Evolutionary conservation across 2,797 vertebrate species (phyloP).

Genomic region (Alosa sapidissima): DNA sequence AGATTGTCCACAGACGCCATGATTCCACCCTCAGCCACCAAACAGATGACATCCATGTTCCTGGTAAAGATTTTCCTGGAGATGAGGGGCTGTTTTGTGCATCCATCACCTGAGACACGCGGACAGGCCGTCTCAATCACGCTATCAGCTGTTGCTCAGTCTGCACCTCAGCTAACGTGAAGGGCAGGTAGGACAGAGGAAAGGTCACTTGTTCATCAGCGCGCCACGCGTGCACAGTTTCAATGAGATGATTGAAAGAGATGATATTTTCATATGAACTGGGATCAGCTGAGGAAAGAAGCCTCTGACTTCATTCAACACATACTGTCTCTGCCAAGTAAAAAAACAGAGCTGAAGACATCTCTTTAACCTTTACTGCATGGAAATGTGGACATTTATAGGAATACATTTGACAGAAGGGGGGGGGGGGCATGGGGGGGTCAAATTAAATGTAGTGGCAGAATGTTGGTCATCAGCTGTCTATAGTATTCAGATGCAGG

Average conservation of each 20-base stretch:
- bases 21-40: neutral
- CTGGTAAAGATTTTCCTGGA: neutral
- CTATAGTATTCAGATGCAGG: neutral
- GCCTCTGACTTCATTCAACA: neutral
- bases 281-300: neutral
- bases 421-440: neutral
- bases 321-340: neutral
- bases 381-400: neutral
- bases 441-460: neutral
- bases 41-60: neutral
- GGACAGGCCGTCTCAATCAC: slow-evolving; percentile 31
- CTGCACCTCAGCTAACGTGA: slow-evolving; percentile 49
- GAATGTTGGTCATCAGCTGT: neutral
- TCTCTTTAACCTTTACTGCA: slow-evolving; percentile 10
- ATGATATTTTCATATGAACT: slow-evolving; percentile 60
- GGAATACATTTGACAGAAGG: neutral
- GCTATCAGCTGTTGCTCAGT: slow-evolving; percentile 43
- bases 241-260: slow-evolving; percentile 59
- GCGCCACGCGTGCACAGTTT: slow-evolving; percentile 42
- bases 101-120: neutral
- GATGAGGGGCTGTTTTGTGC: slow-evolving; percentile 2
- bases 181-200: slow-evolving; percentile 48
- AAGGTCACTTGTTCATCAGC: slow-evolving; percentile 66
- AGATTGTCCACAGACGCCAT: neutral
- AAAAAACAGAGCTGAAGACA: neutral